Evolutionary conservation across 2,797 vertebrate species (phyloP).

Genomic region (Sebastes taczanowskii): DNA sequence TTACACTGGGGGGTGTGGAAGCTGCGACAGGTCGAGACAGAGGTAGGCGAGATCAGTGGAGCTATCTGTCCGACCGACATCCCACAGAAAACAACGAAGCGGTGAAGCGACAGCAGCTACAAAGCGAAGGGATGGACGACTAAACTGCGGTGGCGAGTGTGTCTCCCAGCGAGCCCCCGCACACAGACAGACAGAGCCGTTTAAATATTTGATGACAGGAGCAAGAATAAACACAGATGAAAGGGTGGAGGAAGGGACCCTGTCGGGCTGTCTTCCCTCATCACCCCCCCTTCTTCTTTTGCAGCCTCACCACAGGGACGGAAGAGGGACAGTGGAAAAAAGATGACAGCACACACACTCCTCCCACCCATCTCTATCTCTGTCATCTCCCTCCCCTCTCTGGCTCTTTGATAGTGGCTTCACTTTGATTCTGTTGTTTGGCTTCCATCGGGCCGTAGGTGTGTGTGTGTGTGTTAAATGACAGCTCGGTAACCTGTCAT

Average conservation of each 20-base stretch:
- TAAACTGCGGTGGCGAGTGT: background rate
- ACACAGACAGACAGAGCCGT: constrained; percentile 12
- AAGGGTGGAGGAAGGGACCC: constrained; percentile 42
- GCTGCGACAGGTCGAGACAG: background rate
- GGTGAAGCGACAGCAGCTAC: constrained; percentile 6
- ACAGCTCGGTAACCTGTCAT: constrained; percentile 6
- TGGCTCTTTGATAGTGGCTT: constrained; percentile 7
- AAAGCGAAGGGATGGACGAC: constrained; percentile 11
- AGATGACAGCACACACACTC: constrained; percentile 5
- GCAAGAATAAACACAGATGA: constrained; percentile 66
- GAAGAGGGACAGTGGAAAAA: constrained; percentile 1
- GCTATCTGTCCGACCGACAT: background rate
- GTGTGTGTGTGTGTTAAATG: constrained; percentile 12
- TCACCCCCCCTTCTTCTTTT: background rate
- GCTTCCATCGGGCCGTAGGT: background rate
- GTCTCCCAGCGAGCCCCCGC: background rate
- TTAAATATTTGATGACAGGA: constrained; percentile 70
- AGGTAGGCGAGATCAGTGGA: background rate
- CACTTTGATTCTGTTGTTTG: constrained; percentile 40
- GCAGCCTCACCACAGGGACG: background rate
- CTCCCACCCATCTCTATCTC: background rate
- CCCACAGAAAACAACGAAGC: background rate
- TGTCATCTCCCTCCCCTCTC: background rate
- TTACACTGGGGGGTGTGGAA: background rate
- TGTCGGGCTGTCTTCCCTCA: background rate